These are phyloP conservation scores for Patella depressa DNA, from an alignment of 2,888 invertebrate species.

Conservation along the genomic window DNA sequence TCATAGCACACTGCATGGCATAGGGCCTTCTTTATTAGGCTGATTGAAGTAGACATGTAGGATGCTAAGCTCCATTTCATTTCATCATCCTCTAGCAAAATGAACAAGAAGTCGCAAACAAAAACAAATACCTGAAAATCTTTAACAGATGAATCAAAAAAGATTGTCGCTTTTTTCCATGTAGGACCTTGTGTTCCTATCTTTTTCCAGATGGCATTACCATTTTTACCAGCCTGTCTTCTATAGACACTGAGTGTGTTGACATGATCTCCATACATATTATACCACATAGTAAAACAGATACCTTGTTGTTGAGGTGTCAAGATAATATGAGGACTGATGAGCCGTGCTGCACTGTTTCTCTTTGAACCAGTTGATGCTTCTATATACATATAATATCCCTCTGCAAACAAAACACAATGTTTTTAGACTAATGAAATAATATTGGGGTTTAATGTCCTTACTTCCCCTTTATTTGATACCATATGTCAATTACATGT, in stretches of 20 bases:
- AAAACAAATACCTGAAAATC: background rate
- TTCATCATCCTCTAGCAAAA: too few species aligned
- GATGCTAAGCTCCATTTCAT: too few species aligned
- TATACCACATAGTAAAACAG: constrained; percentile 63
- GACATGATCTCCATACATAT: constrained; percentile 58
- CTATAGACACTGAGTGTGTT: constrained; percentile 46
- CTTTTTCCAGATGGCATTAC: constrained; percentile 46
- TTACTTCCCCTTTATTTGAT: too few species aligned
- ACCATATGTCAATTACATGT: too few species aligned
- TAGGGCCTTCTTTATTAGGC: too few species aligned
- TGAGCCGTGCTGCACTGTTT: constrained; percentile 72
- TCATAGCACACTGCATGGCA: too few species aligned
- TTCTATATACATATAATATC: constrained; percentile 63
- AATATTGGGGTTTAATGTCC: background rate
- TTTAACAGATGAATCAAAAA: constrained; percentile 1
- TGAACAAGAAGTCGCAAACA: too few species aligned
- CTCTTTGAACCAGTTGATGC: constrained; percentile 74
- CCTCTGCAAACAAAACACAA: constrained; percentile 38
- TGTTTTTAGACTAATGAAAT: background rate
- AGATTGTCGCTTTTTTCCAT: constrained; percentile 47
- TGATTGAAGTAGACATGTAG: too few species aligned
- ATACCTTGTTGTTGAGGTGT: constrained; percentile 30
- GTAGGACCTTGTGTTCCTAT: constrained; percentile 46
- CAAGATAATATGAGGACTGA: constrained; percentile 45
- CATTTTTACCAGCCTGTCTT: constrained; percentile 33